Percentiles rank a stretch among this genome's conserved stretches.
phyloP scores from a whole-genome alignment of 2,797 vertebrate genomes.

The Aplochiton taeniatus region DNA sequence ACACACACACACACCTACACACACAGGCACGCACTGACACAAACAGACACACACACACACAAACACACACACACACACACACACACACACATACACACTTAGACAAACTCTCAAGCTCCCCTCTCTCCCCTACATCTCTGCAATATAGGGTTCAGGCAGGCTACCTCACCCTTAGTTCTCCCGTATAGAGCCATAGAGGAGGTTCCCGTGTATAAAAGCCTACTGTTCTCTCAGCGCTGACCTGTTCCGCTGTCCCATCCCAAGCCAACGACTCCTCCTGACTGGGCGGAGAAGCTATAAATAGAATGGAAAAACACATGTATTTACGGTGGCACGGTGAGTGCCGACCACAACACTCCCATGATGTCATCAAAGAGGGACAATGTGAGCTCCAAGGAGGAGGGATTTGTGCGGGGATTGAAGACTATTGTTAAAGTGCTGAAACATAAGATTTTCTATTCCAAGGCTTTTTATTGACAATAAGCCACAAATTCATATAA shows the following conservation, averaged over 20 bases:
- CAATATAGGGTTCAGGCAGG: neutral
- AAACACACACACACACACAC: no score
- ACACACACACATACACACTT: no score
- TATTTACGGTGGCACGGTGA: neutral
- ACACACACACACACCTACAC: neutral
- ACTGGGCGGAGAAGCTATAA: slow-evolving; percentile 24
- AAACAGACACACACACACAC: slow-evolving; percentile 2
- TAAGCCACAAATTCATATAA: no score
- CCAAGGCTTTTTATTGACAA: no score
- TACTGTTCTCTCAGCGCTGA: slow-evolving; percentile 6
- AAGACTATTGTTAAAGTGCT: slow-evolving; percentile 2
- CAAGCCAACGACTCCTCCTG: slow-evolving; percentile 3
- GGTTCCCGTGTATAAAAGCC: neutral
- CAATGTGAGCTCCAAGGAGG: neutral
- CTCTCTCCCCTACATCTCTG: no score
- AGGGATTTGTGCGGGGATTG: neutral
- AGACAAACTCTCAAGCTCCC: neutral
- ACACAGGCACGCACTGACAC: slow-evolving; percentile 1
- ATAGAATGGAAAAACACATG: slow-evolving; percentile 24
- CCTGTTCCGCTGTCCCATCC: slow-evolving; percentile 5
- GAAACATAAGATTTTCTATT: neutral
- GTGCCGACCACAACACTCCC: slow-evolving; percentile 20
- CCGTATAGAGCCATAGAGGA: neutral
- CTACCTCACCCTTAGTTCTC: neutral
- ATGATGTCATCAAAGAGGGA: slow-evolving; percentile 28